Evolutionary conservation across 2,113 vertebrate genomes (phyloP).

Genomic region (Mellivora capensis): DNA sequence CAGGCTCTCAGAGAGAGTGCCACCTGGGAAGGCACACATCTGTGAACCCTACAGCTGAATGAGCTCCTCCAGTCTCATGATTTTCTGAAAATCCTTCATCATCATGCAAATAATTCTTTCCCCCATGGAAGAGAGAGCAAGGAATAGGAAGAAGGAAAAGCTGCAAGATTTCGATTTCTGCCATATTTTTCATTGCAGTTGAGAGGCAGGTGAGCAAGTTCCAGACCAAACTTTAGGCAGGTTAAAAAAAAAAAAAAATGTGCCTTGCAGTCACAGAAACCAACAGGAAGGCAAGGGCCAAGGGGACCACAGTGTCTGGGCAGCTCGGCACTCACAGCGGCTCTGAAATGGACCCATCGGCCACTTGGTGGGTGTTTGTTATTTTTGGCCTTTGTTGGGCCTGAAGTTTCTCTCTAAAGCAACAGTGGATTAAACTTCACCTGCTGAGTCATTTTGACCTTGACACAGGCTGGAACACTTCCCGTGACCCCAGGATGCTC

Average conservation of each 20-base stretch:
- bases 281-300: no score
- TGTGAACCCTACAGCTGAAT: background rate
- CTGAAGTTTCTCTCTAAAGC: background rate
- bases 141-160: background rate
- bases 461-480: background rate
- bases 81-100: background rate
- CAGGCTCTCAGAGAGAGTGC: background rate
- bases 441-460: background rate
- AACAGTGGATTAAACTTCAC: background rate
- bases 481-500: background rate
- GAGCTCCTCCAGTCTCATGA: background rate
- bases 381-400: background rate
- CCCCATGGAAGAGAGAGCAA: background rate
- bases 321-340: accelerated
- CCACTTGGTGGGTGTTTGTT: background rate
- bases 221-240: background rate
- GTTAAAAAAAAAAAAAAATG: background rate
- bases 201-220: background rate
- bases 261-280: background rate
- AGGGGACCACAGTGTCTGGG: background rate
- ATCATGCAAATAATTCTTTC: background rate
- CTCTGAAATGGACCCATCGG: background rate
- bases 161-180: background rate
- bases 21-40: background rate
- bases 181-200: background rate